Percentiles rank a stretch among this genome's conserved stretches.
phyloP scores from a whole-genome alignment of 2,797 vertebrate genomes.

The Coccyzus lansbergi region DNA sequence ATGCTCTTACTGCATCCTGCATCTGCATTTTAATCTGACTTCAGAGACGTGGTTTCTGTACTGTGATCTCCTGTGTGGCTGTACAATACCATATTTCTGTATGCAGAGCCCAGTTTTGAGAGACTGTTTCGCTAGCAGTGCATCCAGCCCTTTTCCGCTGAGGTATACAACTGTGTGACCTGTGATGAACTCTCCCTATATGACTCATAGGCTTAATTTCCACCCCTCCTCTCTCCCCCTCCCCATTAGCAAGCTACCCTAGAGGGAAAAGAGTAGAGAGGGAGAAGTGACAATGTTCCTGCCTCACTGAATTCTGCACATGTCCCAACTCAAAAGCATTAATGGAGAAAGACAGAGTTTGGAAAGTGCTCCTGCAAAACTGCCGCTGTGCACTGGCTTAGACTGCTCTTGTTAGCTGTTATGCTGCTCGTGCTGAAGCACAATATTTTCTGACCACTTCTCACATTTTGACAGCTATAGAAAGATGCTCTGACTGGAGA shows the following conservation, averaged over 20 bases:
- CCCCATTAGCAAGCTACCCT: background rate
- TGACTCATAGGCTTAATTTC: slow-evolving; percentile 27
- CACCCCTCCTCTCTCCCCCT: background rate
- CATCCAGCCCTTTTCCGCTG: slow-evolving; percentile 9
- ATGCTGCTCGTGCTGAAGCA: background rate
- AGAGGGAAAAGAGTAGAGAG: background rate
- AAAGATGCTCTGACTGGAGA: background rate
- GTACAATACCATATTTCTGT: background rate
- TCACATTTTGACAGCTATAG: background rate
- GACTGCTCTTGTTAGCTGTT: background rate
- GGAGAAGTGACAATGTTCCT: background rate
- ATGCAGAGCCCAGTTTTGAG: background rate
- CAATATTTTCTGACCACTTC: background rate
- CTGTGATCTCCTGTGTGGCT: background rate
- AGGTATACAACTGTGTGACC: background rate
- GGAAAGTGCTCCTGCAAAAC: background rate
- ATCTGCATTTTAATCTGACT: background rate
- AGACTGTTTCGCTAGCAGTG: background rate
- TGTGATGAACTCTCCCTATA: background rate
- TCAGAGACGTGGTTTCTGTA: background rate
- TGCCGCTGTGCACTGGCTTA: background rate
- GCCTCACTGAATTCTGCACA: slow-evolving; percentile 21
- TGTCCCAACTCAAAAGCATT: background rate
- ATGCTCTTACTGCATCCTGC: background rate
- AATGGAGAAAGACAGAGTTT: background rate